phyloP scores from a whole-genome alignment of 2,113 vertebrate genomes.

The Apodemus speciosus region DNA sequence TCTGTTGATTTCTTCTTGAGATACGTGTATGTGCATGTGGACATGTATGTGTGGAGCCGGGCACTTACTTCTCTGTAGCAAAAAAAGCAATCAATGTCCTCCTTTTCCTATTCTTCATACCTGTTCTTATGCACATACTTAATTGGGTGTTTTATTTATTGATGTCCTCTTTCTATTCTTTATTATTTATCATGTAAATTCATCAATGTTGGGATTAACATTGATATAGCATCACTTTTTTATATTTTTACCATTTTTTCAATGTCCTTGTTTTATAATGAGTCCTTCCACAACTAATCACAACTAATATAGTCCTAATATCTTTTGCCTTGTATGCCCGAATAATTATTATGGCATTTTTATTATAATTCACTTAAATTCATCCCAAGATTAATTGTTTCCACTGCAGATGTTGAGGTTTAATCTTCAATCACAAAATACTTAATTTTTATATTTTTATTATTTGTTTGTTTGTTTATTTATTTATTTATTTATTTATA shows the following conservation, averaged over 20 bases:
- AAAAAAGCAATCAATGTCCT: neutral
- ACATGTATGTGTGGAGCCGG: neutral
- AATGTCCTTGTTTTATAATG: neutral
- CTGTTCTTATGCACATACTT: neutral
- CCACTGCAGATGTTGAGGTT: neutral
- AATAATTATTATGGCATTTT: neutral
- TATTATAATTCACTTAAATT: neutral
- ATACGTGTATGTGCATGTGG: neutral
- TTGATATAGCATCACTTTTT: neutral
- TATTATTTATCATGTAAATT: neutral
- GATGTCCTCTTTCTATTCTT: neutral
- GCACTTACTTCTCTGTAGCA: neutral
- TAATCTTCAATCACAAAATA: constrained; percentile 4
- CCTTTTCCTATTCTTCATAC: constrained; percentile 4
- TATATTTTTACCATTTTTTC: neutral
- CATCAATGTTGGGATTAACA: neutral
- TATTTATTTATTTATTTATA: neutral
- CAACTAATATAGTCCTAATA: neutral
- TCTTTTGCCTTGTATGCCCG: neutral
- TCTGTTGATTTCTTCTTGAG: neutral
- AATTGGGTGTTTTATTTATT: neutral
- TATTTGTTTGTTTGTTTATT: too few species aligned
- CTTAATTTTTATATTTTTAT: constrained; percentile 14
- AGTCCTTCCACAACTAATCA: neutral
- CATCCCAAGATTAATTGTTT: neutral